phyloP scores from a whole-genome alignment of 2,888 invertebrate genomes.

The Standfussiana lucernea region DNA sequence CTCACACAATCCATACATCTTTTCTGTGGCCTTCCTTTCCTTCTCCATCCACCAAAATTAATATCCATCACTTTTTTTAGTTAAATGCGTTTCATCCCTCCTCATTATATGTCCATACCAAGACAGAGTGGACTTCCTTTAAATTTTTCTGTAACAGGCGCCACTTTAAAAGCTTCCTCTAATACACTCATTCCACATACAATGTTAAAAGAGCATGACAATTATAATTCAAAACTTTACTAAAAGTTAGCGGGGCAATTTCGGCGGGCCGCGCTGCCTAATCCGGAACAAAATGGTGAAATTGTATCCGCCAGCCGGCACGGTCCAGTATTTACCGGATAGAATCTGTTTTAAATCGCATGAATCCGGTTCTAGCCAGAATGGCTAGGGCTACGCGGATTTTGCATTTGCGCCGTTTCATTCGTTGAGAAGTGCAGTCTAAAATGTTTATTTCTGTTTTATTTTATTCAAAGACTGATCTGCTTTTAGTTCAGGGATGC shows the following conservation, averaged over 20 bases:
- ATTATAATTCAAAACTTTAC: constrained; percentile 70
- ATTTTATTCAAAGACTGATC: constrained; percentile 32
- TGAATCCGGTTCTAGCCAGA: constrained; percentile 69
- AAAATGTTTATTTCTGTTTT: constrained; percentile 19
- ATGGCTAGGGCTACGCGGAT: constrained; percentile 67
- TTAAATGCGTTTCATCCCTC: too few relatives aligned
- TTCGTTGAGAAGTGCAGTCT: constrained; percentile 44
- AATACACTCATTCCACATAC: too few relatives aligned
- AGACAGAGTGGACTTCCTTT: too few relatives aligned
- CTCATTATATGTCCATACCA: too few relatives aligned
- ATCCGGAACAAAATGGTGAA: constrained; percentile 75
- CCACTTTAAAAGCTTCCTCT: too few relatives aligned
- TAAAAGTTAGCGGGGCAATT: constrained; percentile 68
- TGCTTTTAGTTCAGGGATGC: neutral
- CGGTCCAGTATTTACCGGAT: constrained; percentile 75
- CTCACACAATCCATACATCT: too few relatives aligned
- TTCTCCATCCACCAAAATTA: too few relatives aligned
- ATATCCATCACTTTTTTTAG: too few relatives aligned
- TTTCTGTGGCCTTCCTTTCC: too few relatives aligned
- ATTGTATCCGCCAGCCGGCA: constrained; percentile 71
- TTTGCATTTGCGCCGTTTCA: constrained; percentile 69
- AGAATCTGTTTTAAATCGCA: constrained; percentile 75
- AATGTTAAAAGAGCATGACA: constrained; percentile 56
- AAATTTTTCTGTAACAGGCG: too few relatives aligned
- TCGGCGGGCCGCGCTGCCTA: constrained; percentile 66